Percentiles rank a stretch among this genome's conserved stretches.
These are phyloP conservation scores for Syngnathus acus DNA, from an alignment of 2,797 vertebrate species.

Conservation along the genomic window DNA sequence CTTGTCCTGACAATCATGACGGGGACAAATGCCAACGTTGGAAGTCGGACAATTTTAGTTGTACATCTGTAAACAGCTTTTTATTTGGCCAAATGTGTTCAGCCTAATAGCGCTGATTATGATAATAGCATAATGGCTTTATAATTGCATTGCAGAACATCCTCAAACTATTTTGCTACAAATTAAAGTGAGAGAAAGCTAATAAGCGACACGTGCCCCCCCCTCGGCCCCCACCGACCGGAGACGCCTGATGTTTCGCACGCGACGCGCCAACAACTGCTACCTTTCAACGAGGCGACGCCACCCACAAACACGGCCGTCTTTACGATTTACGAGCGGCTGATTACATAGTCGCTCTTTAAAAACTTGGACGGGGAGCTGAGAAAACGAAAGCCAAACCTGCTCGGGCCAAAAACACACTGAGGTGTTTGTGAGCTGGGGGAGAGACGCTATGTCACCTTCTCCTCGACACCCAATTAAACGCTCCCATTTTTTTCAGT, in stretches of 20 bases:
- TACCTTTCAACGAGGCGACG: background rate
- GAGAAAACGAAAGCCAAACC: background rate
- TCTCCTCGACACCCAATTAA: background rate
- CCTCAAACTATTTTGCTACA: background rate
- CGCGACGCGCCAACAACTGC: background rate
- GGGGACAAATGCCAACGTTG: too few species aligned
- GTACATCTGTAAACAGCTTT: too few species aligned
- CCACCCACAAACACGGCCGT: background rate
- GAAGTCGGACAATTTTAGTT: too few species aligned
- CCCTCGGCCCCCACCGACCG: too few species aligned
- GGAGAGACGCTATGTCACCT: constrained; percentile 4
- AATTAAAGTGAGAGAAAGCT: background rate
- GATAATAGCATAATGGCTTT: background rate
- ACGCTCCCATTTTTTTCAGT: background rate
- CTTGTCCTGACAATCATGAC: too few species aligned
- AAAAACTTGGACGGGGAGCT: background rate
- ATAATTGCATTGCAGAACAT: background rate
- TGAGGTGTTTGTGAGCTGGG: background rate
- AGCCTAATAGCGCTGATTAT: background rate
- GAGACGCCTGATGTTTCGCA: background rate
- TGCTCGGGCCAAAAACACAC: background rate
- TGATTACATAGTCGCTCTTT: background rate
- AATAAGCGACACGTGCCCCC: background rate
- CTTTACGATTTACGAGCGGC: background rate
- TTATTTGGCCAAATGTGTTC: too few species aligned